Evolutionary conservation across 2,113 vertebrate genomes (phyloP).

Genomic region (Piprites chloris): DNA sequence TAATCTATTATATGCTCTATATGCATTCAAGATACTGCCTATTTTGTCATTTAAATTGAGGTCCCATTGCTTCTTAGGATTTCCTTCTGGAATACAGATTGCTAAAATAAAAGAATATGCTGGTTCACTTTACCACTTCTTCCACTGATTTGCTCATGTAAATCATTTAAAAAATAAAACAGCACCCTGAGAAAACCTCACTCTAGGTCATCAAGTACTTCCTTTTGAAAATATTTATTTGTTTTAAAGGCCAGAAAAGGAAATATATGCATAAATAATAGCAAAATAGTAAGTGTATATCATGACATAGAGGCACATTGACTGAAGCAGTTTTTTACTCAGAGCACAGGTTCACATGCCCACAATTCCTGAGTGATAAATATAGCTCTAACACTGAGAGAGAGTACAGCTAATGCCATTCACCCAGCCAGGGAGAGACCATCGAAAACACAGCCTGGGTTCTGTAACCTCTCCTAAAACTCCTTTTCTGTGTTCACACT

Average conservation of each 20-base stretch:
- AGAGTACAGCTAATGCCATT: neutral
- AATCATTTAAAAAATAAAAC: neutral
- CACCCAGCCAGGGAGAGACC: neutral
- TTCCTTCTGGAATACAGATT: conserved; percentile 35
- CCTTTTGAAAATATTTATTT: neutral
- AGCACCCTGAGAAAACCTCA: neutral
- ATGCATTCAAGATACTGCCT: neutral
- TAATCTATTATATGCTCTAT: neutral
- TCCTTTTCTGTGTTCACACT: neutral
- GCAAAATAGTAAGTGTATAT: neutral
- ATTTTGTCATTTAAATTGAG: conserved; percentile 38
- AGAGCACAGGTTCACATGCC: neutral
- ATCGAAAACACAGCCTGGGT: accelerated
- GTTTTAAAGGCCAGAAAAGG: neutral
- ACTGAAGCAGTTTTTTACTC: neutral
- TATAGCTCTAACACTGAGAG: neutral
- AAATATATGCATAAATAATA: neutral
- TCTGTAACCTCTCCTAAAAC: neutral
- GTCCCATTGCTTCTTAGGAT: neutral
- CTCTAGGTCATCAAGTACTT: neutral
- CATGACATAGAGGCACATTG: neutral
- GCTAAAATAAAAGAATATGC: conserved; percentile 15
- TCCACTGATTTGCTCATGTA: conserved; percentile 8
- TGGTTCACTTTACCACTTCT: neutral
- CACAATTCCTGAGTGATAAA: neutral